Evolutionary conservation across 2,888 invertebrate genomes (phyloP).

Genomic region (Autographa gamma): DNA sequence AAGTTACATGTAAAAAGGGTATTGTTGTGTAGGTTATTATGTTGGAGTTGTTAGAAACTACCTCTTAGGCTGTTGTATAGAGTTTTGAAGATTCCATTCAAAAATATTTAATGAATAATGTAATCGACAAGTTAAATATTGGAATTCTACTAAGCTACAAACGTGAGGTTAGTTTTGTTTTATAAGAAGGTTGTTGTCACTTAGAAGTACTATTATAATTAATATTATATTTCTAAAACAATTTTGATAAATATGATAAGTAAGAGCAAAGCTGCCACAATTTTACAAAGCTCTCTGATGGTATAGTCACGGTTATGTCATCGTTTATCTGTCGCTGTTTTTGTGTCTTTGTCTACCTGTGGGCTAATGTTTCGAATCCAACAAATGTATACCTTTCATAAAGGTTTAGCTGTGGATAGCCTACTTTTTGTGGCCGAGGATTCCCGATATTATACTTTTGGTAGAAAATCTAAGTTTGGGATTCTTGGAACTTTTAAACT

Average conservation of each 20-base stretch:
- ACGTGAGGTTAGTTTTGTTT: too few relatives aligned
- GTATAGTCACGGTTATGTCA: constrained; percentile 59
- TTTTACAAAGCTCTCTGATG: constrained; percentile 8
- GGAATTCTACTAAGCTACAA: too few relatives aligned
- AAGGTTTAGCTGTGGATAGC: constrained; percentile 38
- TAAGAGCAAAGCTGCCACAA: background rate
- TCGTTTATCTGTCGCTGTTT: constrained; percentile 41
- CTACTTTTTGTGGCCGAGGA: constrained; percentile 19
- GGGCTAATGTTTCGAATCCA: constrained; percentile 65
- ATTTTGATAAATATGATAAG: too few relatives aligned
- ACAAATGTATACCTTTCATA: constrained; percentile 47
- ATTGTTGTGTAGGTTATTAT: background rate
- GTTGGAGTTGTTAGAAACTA: too few relatives aligned
- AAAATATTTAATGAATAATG: too few relatives aligned
- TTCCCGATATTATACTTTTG: constrained; percentile 18
- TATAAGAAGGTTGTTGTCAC: too few relatives aligned
- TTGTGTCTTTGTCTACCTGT: constrained; percentile 53
- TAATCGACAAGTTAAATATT: too few relatives aligned
- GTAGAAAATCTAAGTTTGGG: background rate
- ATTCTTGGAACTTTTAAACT: too few relatives aligned
- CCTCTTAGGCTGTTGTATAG: too few relatives aligned
- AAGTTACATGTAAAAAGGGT: background rate
- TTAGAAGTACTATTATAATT: too few relatives aligned
- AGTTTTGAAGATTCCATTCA: too few relatives aligned
- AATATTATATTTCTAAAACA: too few relatives aligned